Evolutionary conservation across 1,140 invertebrate species (phyloP), one percentile per base, ranked within the genome.

Genomic region (Saccostrea cuccullata): DNA sequence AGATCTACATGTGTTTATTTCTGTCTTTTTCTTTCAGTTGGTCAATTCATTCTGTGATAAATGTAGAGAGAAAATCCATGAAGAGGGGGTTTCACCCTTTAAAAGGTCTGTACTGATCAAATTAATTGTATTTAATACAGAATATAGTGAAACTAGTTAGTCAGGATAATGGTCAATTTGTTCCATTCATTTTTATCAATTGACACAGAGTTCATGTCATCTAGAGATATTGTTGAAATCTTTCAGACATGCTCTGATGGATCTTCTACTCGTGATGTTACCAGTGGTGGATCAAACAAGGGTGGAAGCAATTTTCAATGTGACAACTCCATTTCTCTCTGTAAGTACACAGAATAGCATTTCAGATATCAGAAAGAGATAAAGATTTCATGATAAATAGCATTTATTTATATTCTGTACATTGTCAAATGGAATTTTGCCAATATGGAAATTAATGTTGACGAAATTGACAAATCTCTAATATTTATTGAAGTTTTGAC

Each of bases 21-120:
- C n/a, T n/a, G n/a, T n/a, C n/a, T n/a, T n/a, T n/a, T n/a, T n/a
- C n/a, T 91, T 92, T 87, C 87, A 96, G 82, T 94, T 98, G 9
- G 94, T 96, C 8, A 93, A 95, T 36, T 96, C 97, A 91, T 95
- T 98, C 17, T 98, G 97, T 94, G 96, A 96, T 36, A 96, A 96
- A 91, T 97, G 97, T 12, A 89, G 97, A 0, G 94, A 94, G n/a
- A 97, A 97, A 92, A 91, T 98, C 26, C 84, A 89, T 60, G 93
- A 93, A 82, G 87, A 91, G 55, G 87, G 92, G 86, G 73, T 91
- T 23, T 86, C 88, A 26, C 11, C 91, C 12, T 92, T 92, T 86
- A 93, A 88, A 93, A 94, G 90, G 94, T 94, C 89, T 87, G 87
- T 60, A 13, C 17, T 17, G 58, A 47, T 47, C 47, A 47, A 47